Percentiles rank a stretch among this genome's conserved stretches.
phyloP scores from a whole-genome alignment of 2,113 vertebrate genomes.

The Trematocara unimaculatum region DNA sequence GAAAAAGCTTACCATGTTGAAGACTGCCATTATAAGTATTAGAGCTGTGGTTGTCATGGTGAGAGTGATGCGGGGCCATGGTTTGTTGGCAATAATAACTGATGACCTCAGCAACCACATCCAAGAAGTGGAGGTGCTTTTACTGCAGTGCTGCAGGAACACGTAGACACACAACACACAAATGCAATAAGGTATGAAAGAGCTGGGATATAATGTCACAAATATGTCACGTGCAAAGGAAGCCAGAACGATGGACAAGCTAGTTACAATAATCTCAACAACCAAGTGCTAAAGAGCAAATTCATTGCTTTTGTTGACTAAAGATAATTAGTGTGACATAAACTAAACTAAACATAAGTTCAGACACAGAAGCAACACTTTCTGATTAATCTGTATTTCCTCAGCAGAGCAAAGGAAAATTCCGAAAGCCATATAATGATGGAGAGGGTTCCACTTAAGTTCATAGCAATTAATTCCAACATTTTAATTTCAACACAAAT shows the following conservation, averaged over 20 bases:
- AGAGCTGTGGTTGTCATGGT: conserved; percentile 88
- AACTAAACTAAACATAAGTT: neutral
- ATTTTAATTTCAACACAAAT: neutral
- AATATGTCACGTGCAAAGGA: neutral
- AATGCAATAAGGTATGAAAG: neutral
- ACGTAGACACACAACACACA: conserved; percentile 1
- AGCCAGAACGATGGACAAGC: neutral
- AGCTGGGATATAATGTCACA: neutral
- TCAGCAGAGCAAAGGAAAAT: neutral
- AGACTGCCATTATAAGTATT: conserved; percentile 90
- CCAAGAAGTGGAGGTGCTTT: conserved; percentile 82
- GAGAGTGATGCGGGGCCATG: conserved; percentile 89
- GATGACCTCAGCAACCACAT: conserved; percentile 90
- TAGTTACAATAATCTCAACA: neutral
- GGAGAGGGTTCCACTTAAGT: neutral
- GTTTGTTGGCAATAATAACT: conserved; percentile 88
- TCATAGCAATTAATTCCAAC: neutral
- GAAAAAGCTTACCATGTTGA: conserved; percentile 87
- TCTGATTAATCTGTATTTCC: neutral
- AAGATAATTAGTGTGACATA: neutral
- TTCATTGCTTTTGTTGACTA: neutral
- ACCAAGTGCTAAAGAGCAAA: neutral
- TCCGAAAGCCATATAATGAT: neutral
- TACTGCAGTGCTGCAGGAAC: conserved; percentile 84
- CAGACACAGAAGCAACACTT: neutral